phyloP scores from a whole-genome alignment of 2,797 vertebrate species.

The Oreortyx pictus region DNA sequence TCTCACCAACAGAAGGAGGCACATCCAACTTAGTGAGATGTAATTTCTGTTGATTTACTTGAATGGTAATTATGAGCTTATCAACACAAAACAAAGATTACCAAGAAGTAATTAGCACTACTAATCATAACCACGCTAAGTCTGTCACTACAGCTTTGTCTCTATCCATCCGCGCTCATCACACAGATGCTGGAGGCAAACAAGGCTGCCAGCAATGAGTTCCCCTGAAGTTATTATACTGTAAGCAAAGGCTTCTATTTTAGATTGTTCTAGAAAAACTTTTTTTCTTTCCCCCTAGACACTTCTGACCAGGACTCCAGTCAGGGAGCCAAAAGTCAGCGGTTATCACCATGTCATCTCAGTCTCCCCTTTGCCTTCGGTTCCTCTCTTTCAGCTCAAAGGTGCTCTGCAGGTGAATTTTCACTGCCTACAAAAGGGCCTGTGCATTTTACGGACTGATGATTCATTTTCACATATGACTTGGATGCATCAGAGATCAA shows the following conservation, averaged over 20 bases:
- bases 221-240: background rate
- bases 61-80: constrained; percentile 9
- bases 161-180: background rate
- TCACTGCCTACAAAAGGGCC: background rate
- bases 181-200: background rate
- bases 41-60: constrained; percentile 6
- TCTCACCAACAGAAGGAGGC: background rate
- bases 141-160: background rate
- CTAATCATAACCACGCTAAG: background rate
- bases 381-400: background rate
- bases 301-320: background rate
- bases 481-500: background rate
- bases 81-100: constrained; percentile 2
- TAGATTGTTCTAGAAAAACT: background rate
- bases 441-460: background rate
- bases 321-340: background rate
- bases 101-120: background rate
- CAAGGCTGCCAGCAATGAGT: background rate
- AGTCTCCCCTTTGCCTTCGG: background rate
- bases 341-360: background rate
- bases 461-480: constrained; percentile 16
- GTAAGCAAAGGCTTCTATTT: background rate
- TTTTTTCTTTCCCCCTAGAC: background rate
- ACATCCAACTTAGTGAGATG: background rate
- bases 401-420: background rate